Evolutionary conservation across 2,113 vertebrate genomes (phyloP), one percentile per base, ranked within the genome.

Genomic region (Trichomycterus rosablanca): DNA sequence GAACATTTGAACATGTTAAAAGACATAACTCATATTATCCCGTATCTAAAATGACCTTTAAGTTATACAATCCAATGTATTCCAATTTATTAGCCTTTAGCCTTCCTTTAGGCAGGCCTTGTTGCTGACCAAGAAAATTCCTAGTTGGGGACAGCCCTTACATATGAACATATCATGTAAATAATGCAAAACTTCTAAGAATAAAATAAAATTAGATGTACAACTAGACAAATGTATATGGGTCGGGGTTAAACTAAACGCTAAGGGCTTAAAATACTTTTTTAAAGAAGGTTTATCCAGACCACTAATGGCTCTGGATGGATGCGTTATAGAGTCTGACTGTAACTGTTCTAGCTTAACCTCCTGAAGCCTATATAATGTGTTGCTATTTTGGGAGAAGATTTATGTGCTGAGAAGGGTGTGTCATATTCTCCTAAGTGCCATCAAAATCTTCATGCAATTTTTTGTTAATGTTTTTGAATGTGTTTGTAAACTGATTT

Each of bases 351-450:
- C 60, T 54, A 30, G 19, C 39, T n/a, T 45, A 5, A 54, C 48
- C 70, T 67, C 55, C 64, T 67, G 60, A 49, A 56, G 58, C 70
- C 64, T 72, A 63, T 53, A 63, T 7, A 28, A 7, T 45, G 40
- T 66, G 50, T 48, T 60, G 52, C 37, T 61, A 44, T 55, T 40
- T 30, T 49, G 44, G 51, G 61, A 55, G 55, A 10, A 24, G 43
- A 54, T 32, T 20, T 10, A 23, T 48, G 56, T 51, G 30, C n/a
- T 24, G 50, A 53, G 52, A 69, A 35, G 37, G 65, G 63, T 24
- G 23, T 7, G 44, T 52, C 53, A 67, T 46, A 54, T 73, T 61
- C 63, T 71, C 64, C 67, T 59, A 73, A 73, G 74, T 76, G 74
- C 67, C 70, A 73, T 70, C 50, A 14, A 49, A 63, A 72, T 35